Evolutionary conservation across 2,113 vertebrate species (phyloP).

Genomic region (Gymnocephalus cernua): DNA sequence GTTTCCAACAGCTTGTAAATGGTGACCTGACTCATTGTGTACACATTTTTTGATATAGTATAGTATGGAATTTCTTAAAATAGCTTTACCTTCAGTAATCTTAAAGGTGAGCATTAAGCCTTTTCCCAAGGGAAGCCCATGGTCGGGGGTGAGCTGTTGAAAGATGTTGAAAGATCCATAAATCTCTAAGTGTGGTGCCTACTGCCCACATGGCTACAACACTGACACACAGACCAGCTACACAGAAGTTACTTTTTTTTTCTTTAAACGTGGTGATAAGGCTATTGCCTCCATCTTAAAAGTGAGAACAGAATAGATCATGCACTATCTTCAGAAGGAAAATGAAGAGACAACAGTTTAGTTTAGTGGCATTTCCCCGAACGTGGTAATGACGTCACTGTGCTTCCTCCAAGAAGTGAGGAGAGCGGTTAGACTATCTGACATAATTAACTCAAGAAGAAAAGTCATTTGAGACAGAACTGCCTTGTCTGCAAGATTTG

Average conservation of each 20-base stretch:
- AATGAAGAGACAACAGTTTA: constrained; percentile 44
- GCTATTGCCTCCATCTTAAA: not conserved
- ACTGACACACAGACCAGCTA: constrained; percentile 1
- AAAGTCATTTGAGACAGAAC: constrained; percentile 2
- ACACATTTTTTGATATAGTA: no score
- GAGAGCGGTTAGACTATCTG: constrained; percentile 49
- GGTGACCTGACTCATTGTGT: not conserved
- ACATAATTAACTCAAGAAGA: constrained; percentile 31
- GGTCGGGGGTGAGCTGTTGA: not conserved
- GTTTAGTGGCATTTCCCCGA: constrained; percentile 74
- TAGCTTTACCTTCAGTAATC: rapidly evolving
- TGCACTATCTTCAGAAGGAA: constrained; percentile 31
- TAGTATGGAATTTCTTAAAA: constrained; percentile 1
- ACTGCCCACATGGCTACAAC: not conserved
- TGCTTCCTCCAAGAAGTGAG: constrained; percentile 66
- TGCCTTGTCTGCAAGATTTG: not conserved
- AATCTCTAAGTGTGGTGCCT: not conserved
- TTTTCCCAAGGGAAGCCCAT: not conserved
- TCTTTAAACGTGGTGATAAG: not conserved
- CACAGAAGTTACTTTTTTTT: rapidly evolving
- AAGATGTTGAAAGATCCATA: constrained; percentile 11
- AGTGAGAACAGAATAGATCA: not conserved
- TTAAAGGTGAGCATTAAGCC: constrained; percentile 44
- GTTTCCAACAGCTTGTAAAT: not conserved
- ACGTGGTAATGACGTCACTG: constrained; percentile 66